phyloP scores from a whole-genome alignment of 23 tunicate species.

The Styela plicata region DNA sequence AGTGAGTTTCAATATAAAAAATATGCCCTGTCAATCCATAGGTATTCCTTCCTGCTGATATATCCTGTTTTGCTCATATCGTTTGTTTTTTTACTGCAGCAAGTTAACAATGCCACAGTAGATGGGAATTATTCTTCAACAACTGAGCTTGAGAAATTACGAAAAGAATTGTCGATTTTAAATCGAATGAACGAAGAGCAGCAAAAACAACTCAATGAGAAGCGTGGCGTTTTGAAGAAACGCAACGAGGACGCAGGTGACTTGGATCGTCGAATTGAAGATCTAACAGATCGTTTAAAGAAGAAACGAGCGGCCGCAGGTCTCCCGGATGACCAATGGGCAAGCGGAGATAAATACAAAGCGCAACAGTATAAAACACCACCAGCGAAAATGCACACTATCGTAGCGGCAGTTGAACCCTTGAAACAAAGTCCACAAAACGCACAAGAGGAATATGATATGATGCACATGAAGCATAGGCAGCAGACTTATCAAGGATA shows the following conservation, averaged over 20 bases:
- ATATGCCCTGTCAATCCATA: no score
- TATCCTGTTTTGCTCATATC: no score
- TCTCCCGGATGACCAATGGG: slow-evolving; percentile 21
- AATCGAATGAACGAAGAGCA: slow-evolving; percentile 85
- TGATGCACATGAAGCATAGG: slow-evolving; percentile 17
- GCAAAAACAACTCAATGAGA: slow-evolving; percentile 61
- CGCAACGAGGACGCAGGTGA: slow-evolving; percentile 84
- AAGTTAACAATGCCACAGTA: not conserved
- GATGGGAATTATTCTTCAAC: slow-evolving; percentile 15
- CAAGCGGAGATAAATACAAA: slow-evolving; percentile 11
- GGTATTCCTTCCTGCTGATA: no score
- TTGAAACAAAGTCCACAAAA: slow-evolving; percentile 50
- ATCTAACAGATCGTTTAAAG: slow-evolving; percentile 55
- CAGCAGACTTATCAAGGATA: not conserved
- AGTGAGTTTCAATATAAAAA: no score
- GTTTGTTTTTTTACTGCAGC: no score
- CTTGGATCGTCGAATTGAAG: slow-evolving; percentile 82
- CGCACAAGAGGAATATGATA: slow-evolving; percentile 15
- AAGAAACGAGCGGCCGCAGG: slow-evolving; percentile 41
- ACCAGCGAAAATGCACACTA: slow-evolving; percentile 65
- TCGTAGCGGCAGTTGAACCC: slow-evolving; percentile 92
- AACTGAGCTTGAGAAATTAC: slow-evolving; percentile 57
- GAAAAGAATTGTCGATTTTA: slow-evolving; percentile 38
- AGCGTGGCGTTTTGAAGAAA: slow-evolving; percentile 50
- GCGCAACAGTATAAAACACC: slow-evolving; percentile 25